Conservation (phyloP, 2,888 invertebrate species). For the Chrysina gloriosa region DNA sequence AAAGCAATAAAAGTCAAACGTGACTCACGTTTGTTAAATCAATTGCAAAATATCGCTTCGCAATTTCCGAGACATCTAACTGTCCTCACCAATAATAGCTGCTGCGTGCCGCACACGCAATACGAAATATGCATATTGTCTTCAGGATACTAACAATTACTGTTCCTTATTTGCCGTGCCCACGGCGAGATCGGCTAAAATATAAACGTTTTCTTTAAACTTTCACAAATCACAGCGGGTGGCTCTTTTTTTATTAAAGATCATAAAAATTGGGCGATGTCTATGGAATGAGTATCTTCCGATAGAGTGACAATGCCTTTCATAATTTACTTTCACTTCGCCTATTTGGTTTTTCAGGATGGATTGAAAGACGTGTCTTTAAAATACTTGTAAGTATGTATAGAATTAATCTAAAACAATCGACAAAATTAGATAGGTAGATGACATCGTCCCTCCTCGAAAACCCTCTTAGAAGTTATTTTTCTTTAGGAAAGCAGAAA, state of each 20-base stretch:
- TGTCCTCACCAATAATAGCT: constrained; percentile 3
- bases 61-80: constrained; percentile 26
- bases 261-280: neutral
- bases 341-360: neutral
- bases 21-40: constrained; percentile 10
- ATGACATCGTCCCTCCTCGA: no score
- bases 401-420: no score
- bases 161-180: constrained; percentile 17
- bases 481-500: no score
- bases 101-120: neutral
- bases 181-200: neutral
- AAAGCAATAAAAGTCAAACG: neutral
- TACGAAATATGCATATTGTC: constrained; percentile 13
- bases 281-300: neutral
- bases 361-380: neutral
- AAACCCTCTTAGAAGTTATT: no score
- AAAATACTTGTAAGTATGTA: neutral
- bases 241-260: neutral
- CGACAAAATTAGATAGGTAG: no score
- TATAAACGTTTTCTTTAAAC: neutral
- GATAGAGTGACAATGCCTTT: no score
- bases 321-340: no score
- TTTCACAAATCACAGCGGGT: constrained; percentile 4
- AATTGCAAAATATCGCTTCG: constrained; percentile 4
- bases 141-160: constrained; percentile 9